phyloP scores from a whole-genome alignment of 2,797 vertebrate genomes.

The Acrossocheilus fasciatus region DNA sequence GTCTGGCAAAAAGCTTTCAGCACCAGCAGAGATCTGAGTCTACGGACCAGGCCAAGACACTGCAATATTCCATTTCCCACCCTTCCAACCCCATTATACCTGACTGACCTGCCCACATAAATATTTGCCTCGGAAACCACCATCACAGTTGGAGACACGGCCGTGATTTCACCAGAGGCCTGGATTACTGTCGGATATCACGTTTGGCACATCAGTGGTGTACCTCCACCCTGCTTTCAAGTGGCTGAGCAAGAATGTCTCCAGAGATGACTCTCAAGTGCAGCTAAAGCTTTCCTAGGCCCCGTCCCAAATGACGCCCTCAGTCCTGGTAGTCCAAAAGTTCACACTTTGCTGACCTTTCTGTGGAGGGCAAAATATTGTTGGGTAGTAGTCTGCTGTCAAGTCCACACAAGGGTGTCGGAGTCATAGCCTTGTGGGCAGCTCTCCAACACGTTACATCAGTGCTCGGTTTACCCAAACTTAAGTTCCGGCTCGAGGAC shows the following conservation, averaged over 20 bases:
- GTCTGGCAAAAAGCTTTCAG: constrained; percentile 43
- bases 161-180: constrained; percentile 46
- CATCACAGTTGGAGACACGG: constrained; percentile 41
- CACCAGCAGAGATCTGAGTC: constrained; percentile 33
- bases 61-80: constrained; percentile 37
- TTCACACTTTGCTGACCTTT: constrained; percentile 10
- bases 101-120: constrained; percentile 52
- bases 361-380: neutral
- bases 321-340: constrained; percentile 17
- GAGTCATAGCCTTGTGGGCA: constrained; percentile 2
- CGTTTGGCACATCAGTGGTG: constrained; percentile 43
- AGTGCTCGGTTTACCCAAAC: neutral
- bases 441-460: neutral
- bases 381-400: neutral
- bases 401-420: neutral
- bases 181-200: constrained; percentile 46
- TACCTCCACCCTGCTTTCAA: constrained; percentile 34
- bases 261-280: constrained; percentile 27
- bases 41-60: neutral
- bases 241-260: constrained; percentile 40
- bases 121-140: constrained; percentile 58
- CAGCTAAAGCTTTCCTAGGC: constrained; percentile 37
- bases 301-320: constrained; percentile 18
- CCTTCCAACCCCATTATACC: constrained; percentile 52
- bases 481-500: neutral